Evolutionary conservation across 2,113 vertebrate genomes (phyloP).

Genomic region (Myanophis thanlyinensis): DNA sequence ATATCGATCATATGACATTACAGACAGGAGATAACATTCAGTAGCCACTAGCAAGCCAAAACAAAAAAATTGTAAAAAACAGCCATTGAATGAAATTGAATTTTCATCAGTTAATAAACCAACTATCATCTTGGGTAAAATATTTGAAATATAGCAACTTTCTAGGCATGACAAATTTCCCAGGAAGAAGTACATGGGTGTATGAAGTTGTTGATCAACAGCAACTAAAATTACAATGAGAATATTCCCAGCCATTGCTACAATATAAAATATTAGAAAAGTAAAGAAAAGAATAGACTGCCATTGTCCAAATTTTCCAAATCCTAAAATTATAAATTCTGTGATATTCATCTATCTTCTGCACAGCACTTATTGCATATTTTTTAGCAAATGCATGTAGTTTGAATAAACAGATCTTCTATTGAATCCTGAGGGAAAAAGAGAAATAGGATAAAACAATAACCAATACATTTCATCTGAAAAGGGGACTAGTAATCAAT

Average conservation of each 20-base stretch:
- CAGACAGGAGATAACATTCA: constrained; percentile 62
- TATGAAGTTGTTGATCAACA: constrained; percentile 49
- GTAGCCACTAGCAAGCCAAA: constrained; percentile 63
- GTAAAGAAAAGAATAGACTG: constrained; percentile 45
- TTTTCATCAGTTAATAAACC: not conserved
- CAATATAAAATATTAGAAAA: constrained; percentile 50
- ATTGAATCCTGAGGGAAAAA: not conserved
- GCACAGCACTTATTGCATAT: not conserved
- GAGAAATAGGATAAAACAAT: not conserved
- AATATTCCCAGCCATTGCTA: constrained; percentile 53
- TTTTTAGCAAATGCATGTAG: not conserved
- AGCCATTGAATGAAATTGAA: constrained; percentile 62
- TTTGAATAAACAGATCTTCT: not conserved
- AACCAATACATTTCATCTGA: not conserved
- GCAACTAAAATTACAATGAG: constrained; percentile 52
- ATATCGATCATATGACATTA: constrained; percentile 59
- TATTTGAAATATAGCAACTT: constrained; percentile 57
- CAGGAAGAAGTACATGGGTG: constrained; percentile 63
- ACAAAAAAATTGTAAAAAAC: constrained; percentile 62
- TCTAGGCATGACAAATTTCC: constrained; percentile 60
- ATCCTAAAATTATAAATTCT: constrained; percentile 62
- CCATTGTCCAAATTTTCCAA: constrained; percentile 38
- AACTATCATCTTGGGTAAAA: constrained; percentile 24
- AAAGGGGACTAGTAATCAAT: not conserved
- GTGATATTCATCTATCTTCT: constrained; percentile 18